phyloP scores from a whole-genome alignment of 2,797 vertebrate genomes.

The Lagorchestes hirsutus region DNA sequence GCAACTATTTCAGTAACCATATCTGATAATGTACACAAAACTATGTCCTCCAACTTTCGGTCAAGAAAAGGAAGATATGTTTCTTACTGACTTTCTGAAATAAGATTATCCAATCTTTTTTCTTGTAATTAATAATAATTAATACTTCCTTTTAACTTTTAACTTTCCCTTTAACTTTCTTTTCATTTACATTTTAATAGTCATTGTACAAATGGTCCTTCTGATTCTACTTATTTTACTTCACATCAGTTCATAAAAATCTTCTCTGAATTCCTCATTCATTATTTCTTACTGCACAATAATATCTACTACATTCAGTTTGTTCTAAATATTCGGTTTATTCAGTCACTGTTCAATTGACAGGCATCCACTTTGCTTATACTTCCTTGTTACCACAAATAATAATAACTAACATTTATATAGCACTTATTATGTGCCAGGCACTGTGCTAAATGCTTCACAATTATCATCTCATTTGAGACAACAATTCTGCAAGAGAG shows the following conservation, averaged over 20 bases:
- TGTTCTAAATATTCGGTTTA: no score
- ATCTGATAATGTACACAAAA: background rate
- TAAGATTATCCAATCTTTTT: background rate
- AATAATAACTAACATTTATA: no score
- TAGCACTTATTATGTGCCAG: no score
- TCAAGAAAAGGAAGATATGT: background rate
- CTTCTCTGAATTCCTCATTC: background rate
- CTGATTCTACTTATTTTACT: background rate
- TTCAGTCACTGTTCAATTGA: no score
- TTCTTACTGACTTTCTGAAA: background rate
- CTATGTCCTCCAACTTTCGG: background rate
- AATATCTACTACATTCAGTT: background rate
- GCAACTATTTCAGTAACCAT: background rate
- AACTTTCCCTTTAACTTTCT: background rate
- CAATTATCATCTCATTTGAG: no score
- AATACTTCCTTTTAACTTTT: background rate
- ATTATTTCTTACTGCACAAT: background rate
- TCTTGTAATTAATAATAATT: background rate
- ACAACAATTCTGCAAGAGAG: no score
- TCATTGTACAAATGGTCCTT: background rate
- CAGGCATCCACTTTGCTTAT: no score
- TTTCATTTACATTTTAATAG: background rate
- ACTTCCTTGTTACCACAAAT: no score
- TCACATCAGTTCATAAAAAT: background rate
- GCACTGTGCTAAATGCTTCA: no score